Base-by-base conservation (phyloP, 2,113 vertebrate genomes). In the Anoura caudifer region DNA sequence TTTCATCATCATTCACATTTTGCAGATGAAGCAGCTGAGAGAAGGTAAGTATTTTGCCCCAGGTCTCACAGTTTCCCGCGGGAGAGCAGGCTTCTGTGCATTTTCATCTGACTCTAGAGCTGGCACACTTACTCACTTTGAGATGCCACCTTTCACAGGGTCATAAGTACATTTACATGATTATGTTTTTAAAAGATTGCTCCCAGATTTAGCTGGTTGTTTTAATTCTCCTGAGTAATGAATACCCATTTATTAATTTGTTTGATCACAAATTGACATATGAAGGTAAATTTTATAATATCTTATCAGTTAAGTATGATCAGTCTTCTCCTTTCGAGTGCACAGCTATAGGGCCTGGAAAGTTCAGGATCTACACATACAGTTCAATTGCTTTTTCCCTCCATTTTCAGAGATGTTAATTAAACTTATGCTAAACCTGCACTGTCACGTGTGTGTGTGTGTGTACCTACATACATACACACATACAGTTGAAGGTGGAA, bases 221-320 rank as follows among this genome's bases (percentile, higher is more conserved):
- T 63, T 91, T 52, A 67, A 36, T 43, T 89, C 31, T 95, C n/a
- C 43, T 61, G 7, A 91, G 8, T 50, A 76, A 73, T 73, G 24
- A 88, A 72, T 69, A 94, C n/a, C 54, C 19, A 79, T 83, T 54
- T 85, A 72, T 54, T 81, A n/a, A 75, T 43, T 91, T 90, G 1
- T 88, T 89, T 87, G 70, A 75, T 22, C 75, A 89, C 31, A 33
- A n/a, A 36, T 76, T 75, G 81, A 36, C 7, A 94, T 41, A 33
- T 50, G 63, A 87, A 97, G 43, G 26, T 79, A 91, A 10, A 89
- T 5, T 56, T 96, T 97, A 52, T 47, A 94, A 26, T 96, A 11
- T 43, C 63, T 94, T 16, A 0, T 82, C 15, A 10, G 0, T 52
- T 90, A 19, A 38, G 0, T 92, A 36, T 77, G 69, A 77, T 16